Evolutionary conservation across 2,888 invertebrate genomes (phyloP), one percentile per base, ranked within the genome.

Genomic region (Amblyjoppa fuscipennis): DNA sequence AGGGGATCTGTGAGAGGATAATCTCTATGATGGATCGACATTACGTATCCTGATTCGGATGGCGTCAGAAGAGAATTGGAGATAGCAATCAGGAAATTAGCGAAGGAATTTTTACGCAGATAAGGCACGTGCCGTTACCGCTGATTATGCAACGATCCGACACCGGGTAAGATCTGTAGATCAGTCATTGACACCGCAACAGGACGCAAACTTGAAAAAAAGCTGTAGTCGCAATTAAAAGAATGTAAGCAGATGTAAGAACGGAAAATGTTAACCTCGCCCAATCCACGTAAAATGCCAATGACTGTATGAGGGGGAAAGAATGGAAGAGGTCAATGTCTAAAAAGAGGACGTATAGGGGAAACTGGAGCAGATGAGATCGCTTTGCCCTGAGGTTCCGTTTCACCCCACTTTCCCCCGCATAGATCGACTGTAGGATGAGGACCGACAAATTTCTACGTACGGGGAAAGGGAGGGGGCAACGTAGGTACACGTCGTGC

Each of bases 21-120:
- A 56, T 75, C 34, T 56, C 34, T 25, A 25, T 20, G 69, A 69
- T 41, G 34, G 64, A 80, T 76, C 70, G 84, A 85, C 82, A 45
- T 82, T 75, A 66, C 4, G 28, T 20, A 45, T 64, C 71, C 13
- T 16, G 38, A 28, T 69, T 49, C 31, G 56, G 20, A 6, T 71
- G 25, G 76, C 28, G 38, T 56, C 28, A 38, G 41, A 75, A 28
- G 69, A 53, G 64, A 74, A 73, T 59, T 85, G 28, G 20, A 31
- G 78, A 85, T 78, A 49, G 61, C 51, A 78, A 80, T 64, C 81
- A 71, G 84, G 69, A 77, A 78, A 85, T 85, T 75, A 75, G 28
- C 53, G 74, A 66, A 38, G 20, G 78, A 70, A 82, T 74, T 82
- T 85, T 53, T 70, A 13, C 51, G 20, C 13, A 25, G 82, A 85